Percentiles rank a stretch among this genome's conserved stretches.
Conservation (phyloP, 2,113 vertebrate genomes). For the Phalacrocorax brasilianus region DNA sequence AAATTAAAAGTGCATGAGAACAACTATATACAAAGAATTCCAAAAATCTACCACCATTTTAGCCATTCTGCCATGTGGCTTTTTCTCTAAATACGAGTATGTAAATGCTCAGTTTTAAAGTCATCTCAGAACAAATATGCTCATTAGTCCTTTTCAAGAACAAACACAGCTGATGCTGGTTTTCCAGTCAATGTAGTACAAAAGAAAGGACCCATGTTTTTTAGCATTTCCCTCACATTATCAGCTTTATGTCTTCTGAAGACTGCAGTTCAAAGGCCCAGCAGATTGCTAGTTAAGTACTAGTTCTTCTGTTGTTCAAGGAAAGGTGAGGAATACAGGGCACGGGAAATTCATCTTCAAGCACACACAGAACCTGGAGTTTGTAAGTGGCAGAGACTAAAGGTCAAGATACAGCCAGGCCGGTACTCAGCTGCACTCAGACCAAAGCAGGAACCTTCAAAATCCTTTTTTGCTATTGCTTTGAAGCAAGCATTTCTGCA, state of each 20-base stretch:
- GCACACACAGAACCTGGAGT: not conserved
- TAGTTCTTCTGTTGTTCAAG: not conserved
- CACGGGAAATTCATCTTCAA: constrained; percentile 51
- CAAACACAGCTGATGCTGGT: not conserved
- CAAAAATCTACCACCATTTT: not conserved
- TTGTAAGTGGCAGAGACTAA: not conserved
- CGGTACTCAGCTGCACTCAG: not conserved
- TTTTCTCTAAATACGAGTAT: not conserved
- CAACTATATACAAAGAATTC: not conserved
- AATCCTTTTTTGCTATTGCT: not conserved
- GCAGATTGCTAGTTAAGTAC: not conserved
- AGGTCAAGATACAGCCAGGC: not conserved
- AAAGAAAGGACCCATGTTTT: not conserved
- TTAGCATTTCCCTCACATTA: not conserved
- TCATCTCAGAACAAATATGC: not conserved
- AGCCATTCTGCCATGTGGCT: not conserved
- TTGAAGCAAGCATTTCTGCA: not conserved
- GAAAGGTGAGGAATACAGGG: constrained; percentile 20
- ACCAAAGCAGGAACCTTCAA: not conserved
- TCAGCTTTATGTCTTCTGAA: constrained; percentile 18
- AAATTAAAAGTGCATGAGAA: not conserved
- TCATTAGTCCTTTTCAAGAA: not conserved
- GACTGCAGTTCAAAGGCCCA: not conserved
- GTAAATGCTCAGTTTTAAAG: not conserved
- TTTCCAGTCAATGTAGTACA: constrained; percentile 20